Conservation (phyloP, 1,140 invertebrate species). For the Hyphantria cunea region DNA sequence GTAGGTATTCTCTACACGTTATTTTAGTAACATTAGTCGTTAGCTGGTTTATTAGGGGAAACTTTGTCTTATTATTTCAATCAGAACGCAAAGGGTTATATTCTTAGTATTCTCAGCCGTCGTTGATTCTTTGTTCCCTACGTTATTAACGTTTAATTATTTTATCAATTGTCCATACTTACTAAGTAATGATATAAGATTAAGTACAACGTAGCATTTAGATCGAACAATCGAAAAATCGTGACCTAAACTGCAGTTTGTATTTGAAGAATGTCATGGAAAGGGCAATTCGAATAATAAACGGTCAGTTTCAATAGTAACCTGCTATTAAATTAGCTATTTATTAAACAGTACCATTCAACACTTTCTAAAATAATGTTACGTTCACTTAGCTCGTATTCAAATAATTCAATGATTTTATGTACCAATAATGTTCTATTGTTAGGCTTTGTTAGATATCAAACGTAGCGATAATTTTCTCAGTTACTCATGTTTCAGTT, state of each 20-base stretch:
- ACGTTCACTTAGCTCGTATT: slow-evolving; percentile 47
- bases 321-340: slow-evolving; percentile 35
- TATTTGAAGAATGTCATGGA: slow-evolving; percentile 49
- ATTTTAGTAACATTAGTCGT: too few relatives aligned
- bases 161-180: slow-evolving; percentile 14
- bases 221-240: slow-evolving; percentile 41
- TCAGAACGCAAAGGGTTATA: too few relatives aligned
- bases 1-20: too few relatives aligned
- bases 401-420: slow-evolving; percentile 52
- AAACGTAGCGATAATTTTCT: slow-evolving; percentile 5
- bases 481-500: background rate
- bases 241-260: slow-evolving; percentile 37
- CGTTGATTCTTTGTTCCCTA: too few relatives aligned
- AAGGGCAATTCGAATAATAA: slow-evolving; percentile 46
- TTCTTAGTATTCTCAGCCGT: too few relatives aligned
- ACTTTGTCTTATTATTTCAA: too few relatives aligned
- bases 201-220: slow-evolving; percentile 31
- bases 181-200: slow-evolving; percentile 25
- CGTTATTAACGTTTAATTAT: background rate
- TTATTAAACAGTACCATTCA: slow-evolving; percentile 43
- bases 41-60: too few relatives aligned
- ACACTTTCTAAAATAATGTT: slow-evolving; percentile 55
- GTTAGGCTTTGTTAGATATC: slow-evolving; percentile 17
- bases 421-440: slow-evolving; percentile 35
- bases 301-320: slow-evolving; percentile 37